A percentile compares a stretch with the other conserved stretches of the same genome.
Evolutionary conservation across 2,113 vertebrate species (phyloP).

Genomic region (Corythornis vintsioides): DNA sequence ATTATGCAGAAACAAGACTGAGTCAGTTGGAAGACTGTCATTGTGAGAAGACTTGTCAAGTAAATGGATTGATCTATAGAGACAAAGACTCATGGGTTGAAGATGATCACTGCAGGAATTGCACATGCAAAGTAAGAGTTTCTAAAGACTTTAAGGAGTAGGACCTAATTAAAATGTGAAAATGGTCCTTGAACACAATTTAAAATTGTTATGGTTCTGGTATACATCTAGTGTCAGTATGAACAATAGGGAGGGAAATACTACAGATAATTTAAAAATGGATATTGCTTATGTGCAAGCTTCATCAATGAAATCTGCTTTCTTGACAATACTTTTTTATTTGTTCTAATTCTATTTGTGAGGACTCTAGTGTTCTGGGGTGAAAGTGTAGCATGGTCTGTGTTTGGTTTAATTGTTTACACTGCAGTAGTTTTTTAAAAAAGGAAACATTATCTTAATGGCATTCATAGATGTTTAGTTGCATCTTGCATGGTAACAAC

Average conservation of each 20-base stretch:
- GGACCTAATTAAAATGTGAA: background rate
- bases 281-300: background rate
- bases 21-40: constrained; percentile 94
- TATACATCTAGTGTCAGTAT: background rate
- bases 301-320: constrained; percentile 13
- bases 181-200: background rate
- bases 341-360: constrained; percentile 2
- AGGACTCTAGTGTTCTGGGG: background rate
- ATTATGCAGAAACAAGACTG: constrained; percentile 94
- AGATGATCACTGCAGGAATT: constrained; percentile 93
- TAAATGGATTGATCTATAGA: constrained; percentile 85
- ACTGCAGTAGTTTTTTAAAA: background rate
- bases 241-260: background rate
- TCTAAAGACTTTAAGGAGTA: background rate
- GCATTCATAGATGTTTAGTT: constrained; percentile 33
- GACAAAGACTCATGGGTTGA: constrained; percentile 94
- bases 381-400: background rate
- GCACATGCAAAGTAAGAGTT: constrained; percentile 88
- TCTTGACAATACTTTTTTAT: background rate
- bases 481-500: constrained; percentile 46
- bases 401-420: background rate
- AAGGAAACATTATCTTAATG: constrained; percentile 35
- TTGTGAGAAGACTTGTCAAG: constrained; percentile 93
- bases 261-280: background rate
- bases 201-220: background rate